Evolutionary conservation across 2,888 invertebrate genomes (phyloP), one percentile per base, ranked within the genome.

Genomic region (Germaria angustata): DNA sequence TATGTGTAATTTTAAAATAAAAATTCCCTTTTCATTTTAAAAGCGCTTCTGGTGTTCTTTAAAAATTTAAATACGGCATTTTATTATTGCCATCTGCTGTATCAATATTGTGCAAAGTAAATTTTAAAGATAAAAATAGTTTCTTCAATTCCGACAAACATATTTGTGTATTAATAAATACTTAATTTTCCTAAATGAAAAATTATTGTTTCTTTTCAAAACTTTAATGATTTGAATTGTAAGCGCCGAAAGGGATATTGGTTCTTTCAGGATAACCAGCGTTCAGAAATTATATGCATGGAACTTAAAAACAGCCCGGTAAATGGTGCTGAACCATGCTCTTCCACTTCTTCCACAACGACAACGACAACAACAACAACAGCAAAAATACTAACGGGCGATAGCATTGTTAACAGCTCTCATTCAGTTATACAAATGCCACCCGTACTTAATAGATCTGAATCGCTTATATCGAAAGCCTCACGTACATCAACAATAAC

Each of bases 251-350:
- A 65, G 44, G 65, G 75, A 71, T 53, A 75, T 66, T 82, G 78
- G 75, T 34, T 22, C 36, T 82, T 69, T 9, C 57, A 20, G 20
- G 39, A 49, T 9, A 51, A 15, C 15, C 8, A 41, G 20, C 59
- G n/a, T 2, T 9, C 36, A 13, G 22, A 69, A 59, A 44, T 36
- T 76, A 39, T 59, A 76, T 82, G 75, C 69, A 82, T 82, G 82
- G 82, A 79, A 71, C 39, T 59, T 6, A 65, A 44, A 41, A 59
- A 61, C 36, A 53, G 28, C 9, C 15, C 51, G 11, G 9, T 22
- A 20, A 57, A 51, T 59, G 79, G 75, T 82, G 73, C 36, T 77
- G 22, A 68, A 59, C 61, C 72, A 55, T 68, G 61, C 55, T 44
- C 69, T 20, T 2, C 55, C 20, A 1, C 32, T 0, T 11, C 49